phyloP scores from a whole-genome alignment of 1,140 invertebrate species.

The Leptestheria dahalacensis region DNA sequence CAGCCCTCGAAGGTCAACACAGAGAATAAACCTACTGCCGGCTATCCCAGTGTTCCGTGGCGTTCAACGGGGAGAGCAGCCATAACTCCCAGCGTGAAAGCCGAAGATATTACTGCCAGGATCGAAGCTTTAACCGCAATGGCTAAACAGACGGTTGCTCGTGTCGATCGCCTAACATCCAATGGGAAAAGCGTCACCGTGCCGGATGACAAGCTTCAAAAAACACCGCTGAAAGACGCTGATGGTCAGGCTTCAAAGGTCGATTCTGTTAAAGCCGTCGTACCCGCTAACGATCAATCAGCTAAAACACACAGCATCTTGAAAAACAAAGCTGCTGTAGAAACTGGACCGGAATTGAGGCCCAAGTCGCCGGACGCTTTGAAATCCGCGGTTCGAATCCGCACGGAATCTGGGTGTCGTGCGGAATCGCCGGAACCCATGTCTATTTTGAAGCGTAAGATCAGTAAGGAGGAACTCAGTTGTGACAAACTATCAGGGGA shows the following conservation, averaged over 20 bases:
- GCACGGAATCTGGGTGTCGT: conserved; percentile 8
- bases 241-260: not conserved
- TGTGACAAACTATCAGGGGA: conserved; percentile 2
- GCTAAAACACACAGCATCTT: conserved; percentile 12
- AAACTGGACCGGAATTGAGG: not conserved
- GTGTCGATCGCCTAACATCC: conserved; percentile 43
- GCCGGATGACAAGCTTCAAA: not conserved
- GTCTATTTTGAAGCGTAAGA: conserved; percentile 63
- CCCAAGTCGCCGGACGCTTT: not conserved
- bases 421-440: conserved; percentile 33
- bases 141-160: conserved; percentile 47
- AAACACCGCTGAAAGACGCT: not conserved
- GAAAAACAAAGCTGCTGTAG: conserved; percentile 7
- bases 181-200: conserved; percentile 17
- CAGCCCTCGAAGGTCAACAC: conserved; percentile 22
- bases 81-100: not conserved
- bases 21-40: conserved; percentile 5
- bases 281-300: not conserved
- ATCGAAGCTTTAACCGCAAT: conserved; percentile 45
- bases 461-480: conserved; percentile 7
- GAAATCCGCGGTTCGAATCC: not conserved
- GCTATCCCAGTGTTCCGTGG: conserved; percentile 27
- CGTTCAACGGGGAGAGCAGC: conserved; percentile 24
- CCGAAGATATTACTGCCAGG: conserved; percentile 22
- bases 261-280: not conserved